These are phyloP conservation scores for Troides aeacus DNA, from an alignment of 2,888 invertebrate genomes.

Conservation along the genomic window DNA sequence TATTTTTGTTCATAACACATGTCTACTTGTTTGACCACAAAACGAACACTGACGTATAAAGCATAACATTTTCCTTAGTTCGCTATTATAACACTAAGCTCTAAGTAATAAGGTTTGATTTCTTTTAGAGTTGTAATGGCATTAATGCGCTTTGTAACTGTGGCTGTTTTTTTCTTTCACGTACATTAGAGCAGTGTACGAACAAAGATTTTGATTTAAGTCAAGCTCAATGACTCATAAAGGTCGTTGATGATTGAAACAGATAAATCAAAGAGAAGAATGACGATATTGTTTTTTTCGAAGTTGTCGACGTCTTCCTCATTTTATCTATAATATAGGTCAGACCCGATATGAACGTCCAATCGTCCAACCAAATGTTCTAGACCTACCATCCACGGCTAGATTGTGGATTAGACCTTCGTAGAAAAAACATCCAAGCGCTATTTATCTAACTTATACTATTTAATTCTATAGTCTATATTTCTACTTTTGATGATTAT, in stretches of 20 bases:
- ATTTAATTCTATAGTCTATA: too few species aligned
- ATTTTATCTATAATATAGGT: too few species aligned
- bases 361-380: too few species aligned
- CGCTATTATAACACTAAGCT: background rate
- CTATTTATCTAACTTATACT: too few species aligned
- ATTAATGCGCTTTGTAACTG: background rate
- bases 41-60: conserved; percentile 1
- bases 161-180: background rate
- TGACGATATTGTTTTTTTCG: background rate
- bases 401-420: too few species aligned
- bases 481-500: too few species aligned
- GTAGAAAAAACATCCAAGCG: too few species aligned
- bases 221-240: conserved; percentile 2
- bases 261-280: background rate
- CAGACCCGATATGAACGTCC: too few species aligned
- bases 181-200: background rate
- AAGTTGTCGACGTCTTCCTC: too few species aligned
- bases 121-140: background rate
- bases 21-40: conserved; percentile 14
- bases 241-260: conserved; percentile 1
- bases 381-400: too few species aligned
- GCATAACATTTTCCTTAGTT: background rate
- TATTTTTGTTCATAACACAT: conserved; percentile 15
- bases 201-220: conserved; percentile 13
- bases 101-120: conserved; percentile 4